These are phyloP conservation scores for Drosophila prostipennis DNA, from an alignment of 2,888 invertebrate genomes.

Conservation along the genomic window DNA sequence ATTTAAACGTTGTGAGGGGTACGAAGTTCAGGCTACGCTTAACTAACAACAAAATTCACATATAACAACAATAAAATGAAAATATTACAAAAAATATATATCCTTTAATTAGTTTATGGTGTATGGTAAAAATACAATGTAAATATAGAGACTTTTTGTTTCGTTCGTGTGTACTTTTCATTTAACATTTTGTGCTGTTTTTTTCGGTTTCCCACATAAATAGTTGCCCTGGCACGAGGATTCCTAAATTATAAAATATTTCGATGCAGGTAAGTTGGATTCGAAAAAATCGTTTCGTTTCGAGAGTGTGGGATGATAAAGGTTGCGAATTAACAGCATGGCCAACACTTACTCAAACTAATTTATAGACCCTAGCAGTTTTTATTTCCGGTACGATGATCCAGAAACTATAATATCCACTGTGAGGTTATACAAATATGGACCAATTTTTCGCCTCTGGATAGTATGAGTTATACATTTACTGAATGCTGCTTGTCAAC, in stretches of 20 bases:
- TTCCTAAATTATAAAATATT: conserved; percentile 31
- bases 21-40: conserved; percentile 69
- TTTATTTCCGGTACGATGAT: not conserved
- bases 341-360: not conserved
- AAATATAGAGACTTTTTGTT: conserved; percentile 38
- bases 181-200: conserved; percentile 44
- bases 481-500: conserved; percentile 32
- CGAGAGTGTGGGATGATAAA: conserved; percentile 8
- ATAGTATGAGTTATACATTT: conserved; percentile 8
- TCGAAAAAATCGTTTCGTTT: conserved; percentile 38
- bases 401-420: not conserved
- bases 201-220: conserved; percentile 37
- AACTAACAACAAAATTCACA: conserved; percentile 76
- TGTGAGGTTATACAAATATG: not conserved
- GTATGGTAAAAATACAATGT: conserved; percentile 47
- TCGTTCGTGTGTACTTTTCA: conserved; percentile 26
- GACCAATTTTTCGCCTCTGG: not conserved
- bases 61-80: conserved; percentile 59
- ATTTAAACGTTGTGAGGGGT: conserved; percentile 62
- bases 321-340: not conserved
- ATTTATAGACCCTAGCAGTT: not conserved
- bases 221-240: conserved; percentile 51
- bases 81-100: conserved; percentile 58
- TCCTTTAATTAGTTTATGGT: conserved; percentile 30
- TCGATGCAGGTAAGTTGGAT: conserved; percentile 54